phyloP scores from a whole-genome alignment of 2,113 vertebrate genomes.

The Neolamprologus kungweensis region DNA sequence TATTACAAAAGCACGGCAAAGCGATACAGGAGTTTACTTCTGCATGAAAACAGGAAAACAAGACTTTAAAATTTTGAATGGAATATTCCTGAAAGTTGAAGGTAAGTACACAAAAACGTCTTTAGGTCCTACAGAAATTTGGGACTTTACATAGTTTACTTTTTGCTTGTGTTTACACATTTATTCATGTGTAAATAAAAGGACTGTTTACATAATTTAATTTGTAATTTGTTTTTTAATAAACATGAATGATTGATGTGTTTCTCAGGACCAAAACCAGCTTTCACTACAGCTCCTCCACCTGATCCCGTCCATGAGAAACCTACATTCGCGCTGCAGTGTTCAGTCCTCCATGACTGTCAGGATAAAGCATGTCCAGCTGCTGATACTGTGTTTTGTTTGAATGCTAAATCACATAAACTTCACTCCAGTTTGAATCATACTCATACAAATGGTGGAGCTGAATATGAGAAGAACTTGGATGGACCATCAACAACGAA shows the following conservation, averaged over 20 bases:
- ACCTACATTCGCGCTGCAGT: not conserved
- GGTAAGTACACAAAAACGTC: not conserved
- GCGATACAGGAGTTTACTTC: conserved; percentile 28
- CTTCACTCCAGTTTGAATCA: not conserved
- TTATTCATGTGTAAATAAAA: not conserved
- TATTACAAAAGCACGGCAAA: not conserved
- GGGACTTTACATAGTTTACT: not conserved
- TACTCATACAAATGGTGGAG: not conserved
- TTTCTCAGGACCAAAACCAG: not conserved
- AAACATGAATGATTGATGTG: not conserved
- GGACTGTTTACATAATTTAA: fast-evolving
- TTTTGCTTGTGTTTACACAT: not conserved
- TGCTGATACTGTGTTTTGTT: conserved; percentile 1
- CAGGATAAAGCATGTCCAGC: not conserved
- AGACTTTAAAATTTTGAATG: not conserved
- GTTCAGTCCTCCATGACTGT: not conserved
- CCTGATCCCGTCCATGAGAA: not conserved
- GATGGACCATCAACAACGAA: not conserved
- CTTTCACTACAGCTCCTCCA: not conserved
- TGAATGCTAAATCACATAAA: not conserved
- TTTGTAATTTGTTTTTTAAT: not conserved
- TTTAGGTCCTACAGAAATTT: fast-evolving
- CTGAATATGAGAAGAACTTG: not conserved
- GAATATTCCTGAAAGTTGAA: not conserved
- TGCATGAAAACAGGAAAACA: not conserved